Percentiles rank a stretch among this genome's conserved stretches.
Evolutionary conservation across 2,888 invertebrate genomes (phyloP).

Genomic region (Agrotis segetum): DNA sequence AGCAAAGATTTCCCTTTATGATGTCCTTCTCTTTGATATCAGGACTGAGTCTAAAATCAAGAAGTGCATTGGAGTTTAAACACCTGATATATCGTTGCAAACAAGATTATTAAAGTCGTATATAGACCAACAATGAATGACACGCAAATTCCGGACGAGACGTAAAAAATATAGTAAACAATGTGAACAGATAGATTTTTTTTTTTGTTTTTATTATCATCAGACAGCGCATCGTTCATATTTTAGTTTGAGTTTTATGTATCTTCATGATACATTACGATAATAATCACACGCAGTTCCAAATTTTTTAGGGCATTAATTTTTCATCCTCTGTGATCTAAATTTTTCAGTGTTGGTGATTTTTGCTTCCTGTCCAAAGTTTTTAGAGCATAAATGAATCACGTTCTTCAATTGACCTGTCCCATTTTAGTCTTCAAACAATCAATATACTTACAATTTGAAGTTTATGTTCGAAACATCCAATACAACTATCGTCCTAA

Average conservation of each 20-base stretch:
- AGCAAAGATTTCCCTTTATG: not conserved
- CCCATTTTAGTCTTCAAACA: slow-evolving; percentile 3
- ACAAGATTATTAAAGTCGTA: slow-evolving; percentile 36
- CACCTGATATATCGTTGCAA: slow-evolving; percentile 25
- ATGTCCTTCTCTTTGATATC: slow-evolving; percentile 5
- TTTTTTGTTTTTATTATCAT: slow-evolving; percentile 28
- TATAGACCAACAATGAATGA: slow-evolving; percentile 25
- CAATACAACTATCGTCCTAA: slow-evolving; percentile 35
- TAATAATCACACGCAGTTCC: not conserved
- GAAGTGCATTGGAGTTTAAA: slow-evolving; percentile 20
- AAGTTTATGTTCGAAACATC: slow-evolving; percentile 19
- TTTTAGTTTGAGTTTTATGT: slow-evolving; percentile 8
- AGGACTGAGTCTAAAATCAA: slow-evolving; percentile 6
- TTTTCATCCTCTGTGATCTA: not conserved
- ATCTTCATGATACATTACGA: not conserved
- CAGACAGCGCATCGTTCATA: slow-evolving; percentile 19
- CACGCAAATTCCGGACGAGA: slow-evolving; percentile 23
- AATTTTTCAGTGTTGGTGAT: slow-evolving; percentile 6
- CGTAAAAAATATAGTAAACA: slow-evolving; percentile 30
- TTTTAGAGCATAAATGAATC: not conserved
- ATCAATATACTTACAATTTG: slow-evolving; percentile 9
- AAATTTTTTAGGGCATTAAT: not conserved
- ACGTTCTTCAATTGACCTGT: not conserved
- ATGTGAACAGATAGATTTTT: slow-evolving; percentile 17
- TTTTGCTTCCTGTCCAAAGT: slow-evolving; percentile 2